Conservation (phyloP, 2,888 invertebrate species). For the Nephrotoma guestfalica region DNA sequence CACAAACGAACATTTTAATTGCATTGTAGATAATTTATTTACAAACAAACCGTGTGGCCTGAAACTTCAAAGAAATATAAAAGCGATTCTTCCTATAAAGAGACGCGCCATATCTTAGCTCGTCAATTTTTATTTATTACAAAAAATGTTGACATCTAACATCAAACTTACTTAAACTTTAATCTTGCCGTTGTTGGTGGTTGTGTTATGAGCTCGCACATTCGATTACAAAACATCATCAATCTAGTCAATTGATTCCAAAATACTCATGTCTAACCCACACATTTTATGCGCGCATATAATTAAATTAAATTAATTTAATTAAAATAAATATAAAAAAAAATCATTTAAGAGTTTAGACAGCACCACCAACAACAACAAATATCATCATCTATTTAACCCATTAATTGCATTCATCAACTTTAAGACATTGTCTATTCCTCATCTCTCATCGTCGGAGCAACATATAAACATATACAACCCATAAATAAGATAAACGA, state of each 20-base stretch:
- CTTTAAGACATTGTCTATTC: neutral
- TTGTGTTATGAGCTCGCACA: neutral
- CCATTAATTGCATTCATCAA: neutral
- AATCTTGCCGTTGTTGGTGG: neutral
- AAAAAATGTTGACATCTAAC: neutral
- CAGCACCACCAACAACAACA: neutral
- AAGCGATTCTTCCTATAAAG: neutral
- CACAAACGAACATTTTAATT: neutral
- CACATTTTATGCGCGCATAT: neutral
- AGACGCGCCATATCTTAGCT: neutral
- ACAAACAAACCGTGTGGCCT: neutral
- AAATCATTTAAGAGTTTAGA: neutral
- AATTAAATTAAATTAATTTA: neutral
- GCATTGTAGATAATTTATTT: neutral
- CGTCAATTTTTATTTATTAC: neutral
- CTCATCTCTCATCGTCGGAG: neutral
- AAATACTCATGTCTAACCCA: neutral
- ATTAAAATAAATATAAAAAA: neutral
- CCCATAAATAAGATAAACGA: neutral
- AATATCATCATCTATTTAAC: neutral
- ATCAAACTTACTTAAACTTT: neutral
- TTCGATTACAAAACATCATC: neutral
- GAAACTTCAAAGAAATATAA: neutral
- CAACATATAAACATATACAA: neutral
- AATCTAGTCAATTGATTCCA: neutral